These are phyloP conservation scores for Trinectes maculatus DNA, from an alignment of 2,113 vertebrate species.

Conservation along the genomic window DNA sequence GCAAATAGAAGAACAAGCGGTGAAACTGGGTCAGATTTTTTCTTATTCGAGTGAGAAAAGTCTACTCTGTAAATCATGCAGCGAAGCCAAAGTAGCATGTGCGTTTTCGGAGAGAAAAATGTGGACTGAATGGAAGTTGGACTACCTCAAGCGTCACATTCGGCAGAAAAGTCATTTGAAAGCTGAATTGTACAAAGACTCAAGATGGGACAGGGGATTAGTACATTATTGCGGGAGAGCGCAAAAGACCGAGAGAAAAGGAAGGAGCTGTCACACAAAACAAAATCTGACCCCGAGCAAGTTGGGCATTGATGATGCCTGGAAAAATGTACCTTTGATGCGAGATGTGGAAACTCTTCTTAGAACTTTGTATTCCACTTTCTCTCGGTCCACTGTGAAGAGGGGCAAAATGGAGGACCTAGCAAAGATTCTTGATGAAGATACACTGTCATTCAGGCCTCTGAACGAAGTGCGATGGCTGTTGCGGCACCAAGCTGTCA, in stretches of 20 bases:
- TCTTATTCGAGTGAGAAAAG: no score
- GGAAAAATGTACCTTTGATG: constrained; percentile 19
- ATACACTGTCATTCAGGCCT: constrained; percentile 31
- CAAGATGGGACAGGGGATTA: constrained; percentile 2
- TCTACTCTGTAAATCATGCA: no score
- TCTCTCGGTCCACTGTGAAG: constrained; percentile 30
- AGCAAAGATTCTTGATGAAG: constrained; percentile 22
- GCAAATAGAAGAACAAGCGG: no score
- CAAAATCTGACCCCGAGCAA: constrained; percentile 2
- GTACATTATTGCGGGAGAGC: constrained; percentile 1
- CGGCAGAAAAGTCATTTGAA: no score
- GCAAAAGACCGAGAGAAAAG: background rate
- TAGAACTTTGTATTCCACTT: no score
- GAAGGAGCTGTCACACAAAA: constrained; percentile 9
- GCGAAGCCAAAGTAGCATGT: no score
- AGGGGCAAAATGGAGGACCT: constrained; percentile 18
- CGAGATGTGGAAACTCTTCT: constrained; percentile 20
- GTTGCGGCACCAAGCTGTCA: constrained; percentile 15
- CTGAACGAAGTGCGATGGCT: constrained; percentile 23
- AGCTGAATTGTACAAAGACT: no score
- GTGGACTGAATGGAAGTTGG: no score
- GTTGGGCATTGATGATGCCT: constrained; percentile 28
- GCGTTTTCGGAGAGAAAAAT: no score
- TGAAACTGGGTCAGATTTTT: no score
- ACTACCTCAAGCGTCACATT: no score